Conservation (phyloP, 2,797 vertebrate species). For the Urosaurus nigricauda region DNA sequence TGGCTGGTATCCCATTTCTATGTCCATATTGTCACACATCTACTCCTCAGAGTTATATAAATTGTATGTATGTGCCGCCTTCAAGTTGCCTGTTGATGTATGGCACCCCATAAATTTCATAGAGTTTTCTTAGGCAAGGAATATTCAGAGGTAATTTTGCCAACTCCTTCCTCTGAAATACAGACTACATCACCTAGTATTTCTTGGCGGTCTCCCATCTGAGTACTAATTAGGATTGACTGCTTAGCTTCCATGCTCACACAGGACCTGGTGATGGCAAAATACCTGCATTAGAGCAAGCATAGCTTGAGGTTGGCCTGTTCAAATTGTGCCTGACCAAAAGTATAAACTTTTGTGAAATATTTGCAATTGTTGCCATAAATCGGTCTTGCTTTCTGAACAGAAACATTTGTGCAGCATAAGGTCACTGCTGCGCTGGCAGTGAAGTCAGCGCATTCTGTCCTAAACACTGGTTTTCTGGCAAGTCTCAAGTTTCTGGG, state of each 20-base stretch:
- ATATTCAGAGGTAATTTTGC: too few relatives aligned
- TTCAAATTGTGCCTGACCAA: neutral
- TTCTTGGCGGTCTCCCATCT: too few relatives aligned
- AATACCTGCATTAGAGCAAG: neutral
- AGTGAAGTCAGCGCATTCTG: constrained; percentile 4
- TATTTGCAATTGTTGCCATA: neutral
- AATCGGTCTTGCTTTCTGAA: neutral
- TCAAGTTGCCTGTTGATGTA: too few relatives aligned
- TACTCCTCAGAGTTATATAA: neutral
- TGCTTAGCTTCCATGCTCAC: too few relatives aligned
- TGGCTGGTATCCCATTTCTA: neutral
- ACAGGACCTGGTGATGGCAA: neutral
- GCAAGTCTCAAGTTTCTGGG: constrained; percentile 25
- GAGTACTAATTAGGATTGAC: too few relatives aligned
- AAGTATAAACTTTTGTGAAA: neutral
- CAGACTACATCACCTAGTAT: too few relatives aligned
- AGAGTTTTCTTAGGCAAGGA: too few relatives aligned
- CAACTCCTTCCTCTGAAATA: too few relatives aligned
- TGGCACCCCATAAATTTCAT: too few relatives aligned
- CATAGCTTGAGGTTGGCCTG: too few relatives aligned
- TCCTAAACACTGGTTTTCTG: constrained; percentile 7
- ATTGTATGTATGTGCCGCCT: neutral
- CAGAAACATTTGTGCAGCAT: neutral
- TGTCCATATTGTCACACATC: neutral
- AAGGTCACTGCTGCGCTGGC: neutral